phyloP scores from a whole-genome alignment of 2,113 vertebrate species.

The Podarcis muralis region DNA sequence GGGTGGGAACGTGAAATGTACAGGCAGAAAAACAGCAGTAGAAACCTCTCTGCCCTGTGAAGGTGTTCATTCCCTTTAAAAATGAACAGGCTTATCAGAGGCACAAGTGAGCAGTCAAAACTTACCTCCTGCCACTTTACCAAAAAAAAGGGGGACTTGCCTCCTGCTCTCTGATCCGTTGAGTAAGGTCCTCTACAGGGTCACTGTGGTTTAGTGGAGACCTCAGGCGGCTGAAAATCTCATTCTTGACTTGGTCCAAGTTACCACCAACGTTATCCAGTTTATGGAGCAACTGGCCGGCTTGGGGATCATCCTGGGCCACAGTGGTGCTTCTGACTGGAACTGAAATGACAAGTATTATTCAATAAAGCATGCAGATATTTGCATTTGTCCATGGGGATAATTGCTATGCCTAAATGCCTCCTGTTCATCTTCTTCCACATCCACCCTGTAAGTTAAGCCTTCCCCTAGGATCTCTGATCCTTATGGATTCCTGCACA shows the following conservation, averaged over 20 bases:
- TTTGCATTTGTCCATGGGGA: neutral
- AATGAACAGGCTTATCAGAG: accelerated
- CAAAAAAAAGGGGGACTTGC: constrained; percentile 56
- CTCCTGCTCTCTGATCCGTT: constrained; percentile 84
- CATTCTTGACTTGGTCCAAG: constrained; percentile 76
- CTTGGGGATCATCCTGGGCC: constrained; percentile 75
- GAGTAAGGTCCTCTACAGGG: constrained; percentile 79
- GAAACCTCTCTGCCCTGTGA: neutral
- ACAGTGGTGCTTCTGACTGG: constrained; percentile 14
- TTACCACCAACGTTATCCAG: constrained; percentile 79
- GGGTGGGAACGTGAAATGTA: neutral
- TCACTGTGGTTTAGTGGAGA: constrained; percentile 78
- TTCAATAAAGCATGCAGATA: constrained; percentile 5
- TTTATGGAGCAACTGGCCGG: constrained; percentile 69
- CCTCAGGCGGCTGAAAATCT: constrained; percentile 78
- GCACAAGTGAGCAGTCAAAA: too few species aligned
- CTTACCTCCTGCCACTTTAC: too few species aligned
- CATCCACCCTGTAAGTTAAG: neutral
- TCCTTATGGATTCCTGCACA: neutral
- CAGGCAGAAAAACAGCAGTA: neutral
- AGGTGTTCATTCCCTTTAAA: neutral
- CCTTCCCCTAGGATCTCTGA: neutral
- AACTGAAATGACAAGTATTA: constrained; percentile 43
- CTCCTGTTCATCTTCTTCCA: neutral
- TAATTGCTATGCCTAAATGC: neutral